Base-by-base conservation (phyloP, 2,888 invertebrate species). In the Cephus nigrinus region DNA sequence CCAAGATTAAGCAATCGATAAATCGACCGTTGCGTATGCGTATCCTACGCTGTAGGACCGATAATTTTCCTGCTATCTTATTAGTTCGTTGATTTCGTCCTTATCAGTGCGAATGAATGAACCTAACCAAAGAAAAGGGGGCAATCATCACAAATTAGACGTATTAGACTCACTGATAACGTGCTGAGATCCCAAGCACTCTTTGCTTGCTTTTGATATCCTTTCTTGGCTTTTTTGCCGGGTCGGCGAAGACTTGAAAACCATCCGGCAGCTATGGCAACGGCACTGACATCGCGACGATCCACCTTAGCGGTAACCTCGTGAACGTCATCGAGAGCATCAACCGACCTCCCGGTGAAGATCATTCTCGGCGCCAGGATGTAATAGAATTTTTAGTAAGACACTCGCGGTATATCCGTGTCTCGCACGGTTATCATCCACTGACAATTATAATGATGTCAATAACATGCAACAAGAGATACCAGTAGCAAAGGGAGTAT, bases 161-260 rank as follows among this genome's bases (percentile, higher is more conserved):
- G 31, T 71, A 71, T 12, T 31, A 12, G 4, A 94, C 94, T 93
- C 92, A 94, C 94, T 80, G 92, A 88, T 85, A 93, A 93, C 84
- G 92, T 92, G 88, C 93, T 93, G 85, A 94, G 93, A 86, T 94
- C 94, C 94, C 94, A 94, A 81, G 94, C 94, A 82, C 94, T 92
- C 84, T 91, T 90, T 73, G 91, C 90, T 82, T 88, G 87, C 75
- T 86, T 83, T 83, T 88, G 89, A 78, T 81, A 86, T 68, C 82
- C 84, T 78, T 86, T 88, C 82, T 89, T 90, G 79, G 31, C 32
- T 83, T 89, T 90, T 84, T 88, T 89, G 92, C 92, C 94, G 91
- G 92, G 92, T 83, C 96, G 94, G 86, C 96, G 94, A 89, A 96
- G 91, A 82, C 96, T 96, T 83, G 95, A 95, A 92, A 96, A 96